phyloP scores from a whole-genome alignment of 2,797 vertebrate species.

The Pteronotus mesoamericanus region DNA sequence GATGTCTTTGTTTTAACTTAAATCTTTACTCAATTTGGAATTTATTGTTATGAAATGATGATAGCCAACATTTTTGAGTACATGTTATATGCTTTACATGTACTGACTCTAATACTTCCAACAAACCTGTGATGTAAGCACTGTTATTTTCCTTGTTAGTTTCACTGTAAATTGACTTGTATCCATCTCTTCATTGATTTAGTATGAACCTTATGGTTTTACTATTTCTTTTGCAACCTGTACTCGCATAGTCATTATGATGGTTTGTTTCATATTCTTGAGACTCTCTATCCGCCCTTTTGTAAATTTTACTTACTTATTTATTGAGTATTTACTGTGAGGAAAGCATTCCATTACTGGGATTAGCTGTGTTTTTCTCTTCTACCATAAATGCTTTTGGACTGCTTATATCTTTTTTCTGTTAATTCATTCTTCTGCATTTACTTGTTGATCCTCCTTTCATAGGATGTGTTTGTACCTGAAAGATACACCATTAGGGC shows the following conservation, averaged over 20 bases:
- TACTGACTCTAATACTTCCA: neutral
- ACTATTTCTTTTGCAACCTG: neutral
- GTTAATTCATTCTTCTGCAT: conserved; percentile 23
- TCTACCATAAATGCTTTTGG: neutral
- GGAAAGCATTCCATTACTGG: neutral
- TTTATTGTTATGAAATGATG: neutral
- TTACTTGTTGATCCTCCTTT: conserved; percentile 2
- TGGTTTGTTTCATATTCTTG: conserved; percentile 9
- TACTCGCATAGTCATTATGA: neutral
- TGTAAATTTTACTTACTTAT: neutral
- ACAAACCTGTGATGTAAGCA: neutral
- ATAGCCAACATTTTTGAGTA: neutral
- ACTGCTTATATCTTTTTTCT: neutral
- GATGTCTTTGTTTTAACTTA: neutral
- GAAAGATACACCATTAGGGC: neutral
- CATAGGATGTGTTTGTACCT: neutral
- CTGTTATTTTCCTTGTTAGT: neutral
- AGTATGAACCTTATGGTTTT: neutral
- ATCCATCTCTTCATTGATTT: neutral
- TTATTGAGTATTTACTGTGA: neutral
- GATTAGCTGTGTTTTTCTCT: neutral
- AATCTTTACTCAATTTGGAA: neutral
- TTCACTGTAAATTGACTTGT: neutral
- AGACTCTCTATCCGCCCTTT: neutral
- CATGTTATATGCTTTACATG: neutral